Evolutionary conservation across 2,113 vertebrate genomes (phyloP), one percentile per base, ranked within the genome.

Genomic region (Eubucco bourcierii): DNA sequence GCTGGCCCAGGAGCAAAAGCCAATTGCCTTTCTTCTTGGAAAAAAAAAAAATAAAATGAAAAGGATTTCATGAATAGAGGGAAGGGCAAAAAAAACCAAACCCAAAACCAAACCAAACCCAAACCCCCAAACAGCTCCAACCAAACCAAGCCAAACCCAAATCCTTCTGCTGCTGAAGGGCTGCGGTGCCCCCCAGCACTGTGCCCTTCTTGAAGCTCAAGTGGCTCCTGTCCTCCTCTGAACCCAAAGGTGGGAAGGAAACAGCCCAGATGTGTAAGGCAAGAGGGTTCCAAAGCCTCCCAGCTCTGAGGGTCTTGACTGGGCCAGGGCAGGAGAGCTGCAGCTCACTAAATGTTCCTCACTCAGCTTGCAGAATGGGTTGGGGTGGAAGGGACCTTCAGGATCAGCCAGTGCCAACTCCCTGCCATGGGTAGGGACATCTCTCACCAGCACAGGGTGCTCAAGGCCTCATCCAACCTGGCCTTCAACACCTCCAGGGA

Each of bases 241-340:
- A 73, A 41, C 34, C 15, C 12, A 76, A 24, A 59, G 37, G 34
- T 55, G 34, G 55, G 68, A 63, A 91, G 73, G 28, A 84, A 86
- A 60, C 28, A 88, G 85, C 37, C 73, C n/a, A 55, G 73, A 90
- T 47, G 66, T 59, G 71, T 34, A 72, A 88, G 86, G 84, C 74
- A 78, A 66, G 24, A 65, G 80, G 78, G 73, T 63, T 80, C 83
- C 59, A 64, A 67, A 85, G 78, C 80, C 82, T 93, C 55, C 55
- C 56, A 19, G 79, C 63, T 24, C 44, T 21, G 34, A 24, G 47
- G 47, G 21, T 50, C 47, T 50, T 50, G 21, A 50, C 47, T 50
- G 20, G 47, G 21, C 47, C 20, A 50, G 47, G 47, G 23, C 9
- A 20, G 21, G 10, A 50, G 47, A 10, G 9, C 47, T 50, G 47